phyloP scores from a whole-genome alignment of 2,888 invertebrate species.

The Aleiodes leptofemur region DNA sequence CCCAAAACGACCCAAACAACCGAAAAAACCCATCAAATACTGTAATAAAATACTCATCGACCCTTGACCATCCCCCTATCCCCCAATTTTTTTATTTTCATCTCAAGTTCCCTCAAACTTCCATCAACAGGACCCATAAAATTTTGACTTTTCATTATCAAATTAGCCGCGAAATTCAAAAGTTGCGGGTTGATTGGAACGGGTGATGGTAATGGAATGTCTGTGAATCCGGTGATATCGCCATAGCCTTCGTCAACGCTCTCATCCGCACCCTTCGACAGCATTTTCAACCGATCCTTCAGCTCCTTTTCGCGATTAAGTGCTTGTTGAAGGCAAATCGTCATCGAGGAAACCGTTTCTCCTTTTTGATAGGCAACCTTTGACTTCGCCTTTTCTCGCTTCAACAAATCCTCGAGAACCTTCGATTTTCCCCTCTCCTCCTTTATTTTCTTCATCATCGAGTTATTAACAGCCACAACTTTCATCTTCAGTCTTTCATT shows the following conservation, averaged over 20 bases:
- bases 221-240: slow-evolving; percentile 57
- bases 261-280: slow-evolving; percentile 62
- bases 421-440: slow-evolving; percentile 58
- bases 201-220: slow-evolving; percentile 60
- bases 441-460: slow-evolving; percentile 60
- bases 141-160: slow-evolving; percentile 60
- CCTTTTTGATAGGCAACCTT: neutral
- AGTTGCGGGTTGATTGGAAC: slow-evolving; percentile 60
- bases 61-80: slow-evolving; percentile 21
- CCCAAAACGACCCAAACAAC: too few species aligned
- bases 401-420: slow-evolving; percentile 40
- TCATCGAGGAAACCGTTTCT: slow-evolving; percentile 26
- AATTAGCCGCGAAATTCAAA: slow-evolving; percentile 56
- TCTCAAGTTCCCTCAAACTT: slow-evolving; percentile 58
- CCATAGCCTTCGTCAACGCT: slow-evolving; percentile 69
- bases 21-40: slow-evolving; percentile 1
- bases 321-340: slow-evolving; percentile 7
- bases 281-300: slow-evolving; percentile 59
- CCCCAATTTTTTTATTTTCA: slow-evolving; percentile 55
- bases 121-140: slow-evolving; percentile 61
- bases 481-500: slow-evolving; percentile 62
- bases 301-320: slow-evolving; percentile 50
- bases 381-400: slow-evolving; percentile 5
- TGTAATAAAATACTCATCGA: slow-evolving; percentile 24
- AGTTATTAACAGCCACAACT: slow-evolving; percentile 60